Conservation (phyloP, 2,113 vertebrate genomes). For the Falcunculus frontatus region DNA sequence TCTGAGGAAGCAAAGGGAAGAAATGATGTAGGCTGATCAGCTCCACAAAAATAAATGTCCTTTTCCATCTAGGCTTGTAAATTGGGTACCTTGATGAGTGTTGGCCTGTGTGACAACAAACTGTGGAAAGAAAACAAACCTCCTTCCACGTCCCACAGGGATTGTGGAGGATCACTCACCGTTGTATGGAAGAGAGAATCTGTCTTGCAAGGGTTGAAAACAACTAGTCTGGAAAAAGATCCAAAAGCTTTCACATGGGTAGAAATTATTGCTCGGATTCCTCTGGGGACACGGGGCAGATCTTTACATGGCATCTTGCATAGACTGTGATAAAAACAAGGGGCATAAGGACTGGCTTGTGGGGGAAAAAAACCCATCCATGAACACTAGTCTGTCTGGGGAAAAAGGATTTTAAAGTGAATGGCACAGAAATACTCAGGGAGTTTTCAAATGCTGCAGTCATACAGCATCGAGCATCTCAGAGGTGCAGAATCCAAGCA, state of each 20-base stretch:
- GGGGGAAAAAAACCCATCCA: neutral
- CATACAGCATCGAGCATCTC: neutral
- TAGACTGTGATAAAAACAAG: neutral
- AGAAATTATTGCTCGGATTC: neutral
- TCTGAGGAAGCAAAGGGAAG: neutral
- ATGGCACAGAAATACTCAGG: neutral
- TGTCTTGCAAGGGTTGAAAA: neutral
- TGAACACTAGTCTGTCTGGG: neutral
- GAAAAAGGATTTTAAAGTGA: neutral
- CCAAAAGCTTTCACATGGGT: neutral
- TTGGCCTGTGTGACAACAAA: neutral
- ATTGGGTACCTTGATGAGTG: neutral
- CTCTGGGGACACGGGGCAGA: neutral
- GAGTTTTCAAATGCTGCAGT: neutral
- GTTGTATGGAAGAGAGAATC: neutral
- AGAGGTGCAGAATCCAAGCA: neutral
- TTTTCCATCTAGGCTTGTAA: neutral
- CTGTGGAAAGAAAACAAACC: too few species aligned
- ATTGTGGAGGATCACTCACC: neutral
- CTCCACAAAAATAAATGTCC: neutral
- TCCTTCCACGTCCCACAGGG: neutral
- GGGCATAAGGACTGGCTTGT: neutral
- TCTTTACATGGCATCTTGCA: neutral
- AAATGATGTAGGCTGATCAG: neutral
- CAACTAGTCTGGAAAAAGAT: neutral